Evolutionary conservation across 1,140 invertebrate species (phyloP).

Genomic region (Drosophila gunungcola): DNA sequence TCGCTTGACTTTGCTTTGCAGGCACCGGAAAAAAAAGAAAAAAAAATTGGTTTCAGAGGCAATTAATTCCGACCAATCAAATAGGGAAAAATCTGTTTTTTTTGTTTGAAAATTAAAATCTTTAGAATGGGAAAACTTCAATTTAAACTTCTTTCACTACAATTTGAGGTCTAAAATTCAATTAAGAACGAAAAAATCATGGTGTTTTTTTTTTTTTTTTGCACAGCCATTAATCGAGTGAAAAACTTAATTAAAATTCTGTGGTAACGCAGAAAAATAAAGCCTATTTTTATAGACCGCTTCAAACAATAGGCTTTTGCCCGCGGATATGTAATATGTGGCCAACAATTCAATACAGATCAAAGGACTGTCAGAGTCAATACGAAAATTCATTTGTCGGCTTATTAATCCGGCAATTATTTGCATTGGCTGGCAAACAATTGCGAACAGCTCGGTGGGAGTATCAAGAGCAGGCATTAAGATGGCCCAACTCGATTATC

Average conservation of each 20-base stretch:
- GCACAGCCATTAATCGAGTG: too few relatives aligned
- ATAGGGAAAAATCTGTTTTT: background rate
- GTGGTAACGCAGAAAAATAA: too few relatives aligned
- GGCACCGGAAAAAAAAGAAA: slow-evolving; percentile 34
- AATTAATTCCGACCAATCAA: slow-evolving; percentile 53
- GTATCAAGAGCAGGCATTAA: background rate
- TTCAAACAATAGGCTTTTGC: background rate
- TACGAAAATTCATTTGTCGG: background rate
- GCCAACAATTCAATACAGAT: background rate
- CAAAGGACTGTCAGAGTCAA: background rate
- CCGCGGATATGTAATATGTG: background rate
- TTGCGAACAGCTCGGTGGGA: slow-evolving; percentile 1
- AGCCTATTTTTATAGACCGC: background rate
- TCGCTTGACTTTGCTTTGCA: slow-evolving; percentile 3
- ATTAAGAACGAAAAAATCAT: too few relatives aligned
- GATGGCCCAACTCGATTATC: slow-evolving; percentile 24
- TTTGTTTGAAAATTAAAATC: background rate
- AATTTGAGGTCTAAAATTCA: too few relatives aligned
- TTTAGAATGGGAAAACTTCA: background rate
- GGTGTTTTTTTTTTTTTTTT: too few relatives aligned
- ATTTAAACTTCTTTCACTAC: too few relatives aligned
- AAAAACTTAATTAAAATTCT: too few relatives aligned
- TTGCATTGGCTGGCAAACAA: slow-evolving; percentile 5
- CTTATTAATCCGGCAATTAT: slow-evolving; percentile 13
- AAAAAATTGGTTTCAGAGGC: slow-evolving; percentile 28